Evolutionary conservation across 2,888 invertebrate species (phyloP).

Genomic region (Periphyllus acericola): DNA sequence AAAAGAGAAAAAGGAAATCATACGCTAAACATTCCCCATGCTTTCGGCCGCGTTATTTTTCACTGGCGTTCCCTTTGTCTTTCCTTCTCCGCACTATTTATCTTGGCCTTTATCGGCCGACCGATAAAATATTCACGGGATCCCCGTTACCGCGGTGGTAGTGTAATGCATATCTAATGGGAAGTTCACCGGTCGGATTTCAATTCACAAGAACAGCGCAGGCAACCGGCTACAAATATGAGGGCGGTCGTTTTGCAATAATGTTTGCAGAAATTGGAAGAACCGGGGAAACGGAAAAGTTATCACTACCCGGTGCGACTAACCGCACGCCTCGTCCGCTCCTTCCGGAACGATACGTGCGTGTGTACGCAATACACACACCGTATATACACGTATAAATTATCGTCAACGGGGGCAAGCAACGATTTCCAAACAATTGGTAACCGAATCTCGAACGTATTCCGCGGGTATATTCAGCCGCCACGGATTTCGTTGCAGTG

Average conservation of each 20-base stretch:
- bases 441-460: neutral
- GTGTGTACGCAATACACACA: neutral
- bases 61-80: neutral
- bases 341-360: neutral
- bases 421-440: constrained; percentile 16
- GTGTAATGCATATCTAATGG: constrained; percentile 55
- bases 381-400: too few species aligned
- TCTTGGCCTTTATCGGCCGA: constrained; percentile 34
- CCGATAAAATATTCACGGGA: constrained; percentile 45
- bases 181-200: constrained; percentile 39
- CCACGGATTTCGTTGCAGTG: too few species aligned
- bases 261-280: constrained; percentile 41
- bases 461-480: neutral
- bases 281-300: constrained; percentile 26
- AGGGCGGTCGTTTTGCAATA: constrained; percentile 38
- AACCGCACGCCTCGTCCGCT: neutral
- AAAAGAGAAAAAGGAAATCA: neutral
- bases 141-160: neutral
- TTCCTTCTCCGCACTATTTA: neutral
- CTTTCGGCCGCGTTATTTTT: neutral
- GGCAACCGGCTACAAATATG: constrained; percentile 4
- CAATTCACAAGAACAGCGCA: constrained; percentile 2
- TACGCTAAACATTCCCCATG: neutral
- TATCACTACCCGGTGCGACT: neutral
- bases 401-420: neutral